Evolutionary conservation across 2,113 vertebrate genomes (phyloP).

Genomic region (Cettia cetti): DNA sequence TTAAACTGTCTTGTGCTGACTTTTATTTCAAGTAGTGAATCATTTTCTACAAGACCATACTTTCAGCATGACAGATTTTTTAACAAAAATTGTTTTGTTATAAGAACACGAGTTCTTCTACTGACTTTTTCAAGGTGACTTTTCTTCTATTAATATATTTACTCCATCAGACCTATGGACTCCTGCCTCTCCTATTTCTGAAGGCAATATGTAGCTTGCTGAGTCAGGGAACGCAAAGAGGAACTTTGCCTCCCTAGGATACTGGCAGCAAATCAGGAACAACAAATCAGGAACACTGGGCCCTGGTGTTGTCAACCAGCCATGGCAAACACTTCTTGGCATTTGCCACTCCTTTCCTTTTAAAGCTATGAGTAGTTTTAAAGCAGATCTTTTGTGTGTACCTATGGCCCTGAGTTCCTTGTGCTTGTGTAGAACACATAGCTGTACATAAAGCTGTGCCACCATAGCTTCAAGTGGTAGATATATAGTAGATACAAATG

Average conservation of each 20-base stretch:
- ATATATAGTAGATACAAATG: neutral
- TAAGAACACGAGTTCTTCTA: neutral
- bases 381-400: neutral
- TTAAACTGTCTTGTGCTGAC: neutral
- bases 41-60: neutral
- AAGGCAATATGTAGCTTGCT: neutral
- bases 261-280: neutral
- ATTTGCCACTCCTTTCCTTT: neutral
- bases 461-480: neutral
- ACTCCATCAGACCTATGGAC: neutral
- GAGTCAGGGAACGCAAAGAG: neutral
- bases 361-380: neutral
- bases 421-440: neutral
- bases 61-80: neutral
- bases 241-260: neutral
- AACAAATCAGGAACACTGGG: neutral
- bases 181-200: neutral
- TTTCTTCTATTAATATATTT: neutral
- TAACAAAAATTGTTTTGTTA: neutral
- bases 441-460: neutral
- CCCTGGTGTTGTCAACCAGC: neutral
- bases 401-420: neutral
- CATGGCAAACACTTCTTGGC: neutral
- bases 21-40: neutral
- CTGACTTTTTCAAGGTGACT: conserved; percentile 7